Percentiles rank a stretch among this genome's conserved stretches.
These are phyloP conservation scores for Trinorchestia longiramus DNA, from an alignment of 1,140 invertebrate species.

Conservation along the genomic window DNA sequence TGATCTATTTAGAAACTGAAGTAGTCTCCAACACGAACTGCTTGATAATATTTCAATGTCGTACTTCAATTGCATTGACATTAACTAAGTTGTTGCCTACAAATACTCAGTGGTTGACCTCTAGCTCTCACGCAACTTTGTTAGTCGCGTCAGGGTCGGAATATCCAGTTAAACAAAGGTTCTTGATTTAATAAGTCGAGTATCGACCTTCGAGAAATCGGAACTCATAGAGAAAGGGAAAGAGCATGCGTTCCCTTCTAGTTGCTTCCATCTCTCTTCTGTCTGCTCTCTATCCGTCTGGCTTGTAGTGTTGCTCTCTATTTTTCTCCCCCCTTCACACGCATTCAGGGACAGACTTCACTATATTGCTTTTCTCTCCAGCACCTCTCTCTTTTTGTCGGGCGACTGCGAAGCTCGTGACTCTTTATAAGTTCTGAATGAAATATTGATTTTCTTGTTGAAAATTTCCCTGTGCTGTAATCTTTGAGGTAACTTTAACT, in stretches of 20 bases:
- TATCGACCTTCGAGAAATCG: neutral
- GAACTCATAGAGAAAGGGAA: neutral
- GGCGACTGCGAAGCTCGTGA: neutral
- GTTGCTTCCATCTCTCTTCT: neutral
- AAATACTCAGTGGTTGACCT: neutral
- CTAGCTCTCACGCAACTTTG: neutral
- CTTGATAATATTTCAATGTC: neutral
- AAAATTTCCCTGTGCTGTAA: neutral
- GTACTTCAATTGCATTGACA: neutral
- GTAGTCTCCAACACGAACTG: neutral
- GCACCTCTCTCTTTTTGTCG: neutral
- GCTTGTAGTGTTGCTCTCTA: neutral
- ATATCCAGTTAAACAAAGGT: neutral
- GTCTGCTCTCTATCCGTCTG: neutral
- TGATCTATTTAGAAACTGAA: neutral
- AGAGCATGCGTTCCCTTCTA: neutral
- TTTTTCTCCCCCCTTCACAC: neutral
- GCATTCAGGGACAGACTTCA: neutral
- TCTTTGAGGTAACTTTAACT: neutral
- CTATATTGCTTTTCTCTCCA: neutral
- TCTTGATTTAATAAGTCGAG: neutral
- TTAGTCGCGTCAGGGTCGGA: neutral
- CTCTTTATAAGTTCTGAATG: neutral
- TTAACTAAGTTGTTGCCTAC: neutral
- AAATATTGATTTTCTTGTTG: neutral